These are phyloP conservation scores for Galaxea fascicularis DNA, from an alignment of 92 coral and sea anemone genomes.

Conservation along the genomic window DNA sequence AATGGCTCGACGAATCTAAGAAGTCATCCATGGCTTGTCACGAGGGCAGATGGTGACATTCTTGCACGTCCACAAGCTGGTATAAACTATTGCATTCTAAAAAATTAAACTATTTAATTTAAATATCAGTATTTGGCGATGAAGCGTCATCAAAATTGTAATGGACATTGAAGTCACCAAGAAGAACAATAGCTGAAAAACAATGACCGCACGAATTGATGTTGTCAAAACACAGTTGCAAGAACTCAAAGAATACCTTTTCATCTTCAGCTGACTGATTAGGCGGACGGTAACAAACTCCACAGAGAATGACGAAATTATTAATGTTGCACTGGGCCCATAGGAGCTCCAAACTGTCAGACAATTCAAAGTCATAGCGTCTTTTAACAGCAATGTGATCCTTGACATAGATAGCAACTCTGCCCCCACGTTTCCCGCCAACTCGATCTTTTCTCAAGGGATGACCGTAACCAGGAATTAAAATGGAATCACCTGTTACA, in stretches of 20 bases:
- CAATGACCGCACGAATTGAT: neutral
- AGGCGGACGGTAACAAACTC: slow-evolving; percentile 50
- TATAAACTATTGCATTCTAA: too few relatives aligned
- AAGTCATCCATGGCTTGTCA: slow-evolving; percentile 41
- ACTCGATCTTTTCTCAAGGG: slow-evolving; percentile 7
- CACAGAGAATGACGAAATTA: slow-evolving; percentile 13
- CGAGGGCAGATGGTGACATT: slow-evolving; percentile 15
- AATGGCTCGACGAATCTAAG: slow-evolving; percentile 1
- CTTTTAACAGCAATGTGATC: slow-evolving; percentile 1
- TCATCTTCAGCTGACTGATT: slow-evolving; percentile 30
- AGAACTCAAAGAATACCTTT: slow-evolving; percentile 10
- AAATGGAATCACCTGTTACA: slow-evolving; percentile 1
- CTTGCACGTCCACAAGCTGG: too few relatives aligned
- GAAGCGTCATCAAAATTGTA: too few relatives aligned
- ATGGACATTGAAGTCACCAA: too few relatives aligned
- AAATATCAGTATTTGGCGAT: too few relatives aligned
- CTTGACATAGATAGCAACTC: neutral
- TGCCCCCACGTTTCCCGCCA: neutral
- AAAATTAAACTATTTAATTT: too few relatives aligned
- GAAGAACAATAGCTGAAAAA: too few relatives aligned
- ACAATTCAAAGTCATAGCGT: slow-evolving; percentile 9
- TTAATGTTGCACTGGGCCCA: slow-evolving; percentile 15
- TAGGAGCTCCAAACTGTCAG: neutral
- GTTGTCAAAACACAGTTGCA: neutral
- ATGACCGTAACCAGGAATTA: neutral